These are phyloP conservation scores for Zeuzera pyrina DNA, from an alignment of 2,888 invertebrate species.

Conservation along the genomic window DNA sequence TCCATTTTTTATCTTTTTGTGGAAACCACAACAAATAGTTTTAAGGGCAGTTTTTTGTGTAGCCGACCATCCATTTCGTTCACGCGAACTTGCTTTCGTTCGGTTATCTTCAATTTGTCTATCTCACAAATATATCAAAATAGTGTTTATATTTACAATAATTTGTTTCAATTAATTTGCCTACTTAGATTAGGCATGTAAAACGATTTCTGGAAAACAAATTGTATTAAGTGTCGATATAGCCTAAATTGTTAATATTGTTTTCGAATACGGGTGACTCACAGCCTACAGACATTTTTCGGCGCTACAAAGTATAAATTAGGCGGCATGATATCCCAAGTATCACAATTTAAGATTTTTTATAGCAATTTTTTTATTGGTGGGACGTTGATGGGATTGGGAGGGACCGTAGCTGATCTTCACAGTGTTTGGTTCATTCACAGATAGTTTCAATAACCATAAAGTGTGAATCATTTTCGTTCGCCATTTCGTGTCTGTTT, in stretches of 20 bases:
- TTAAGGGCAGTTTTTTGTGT: constrained; percentile 60
- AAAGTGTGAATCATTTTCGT: constrained; percentile 36
- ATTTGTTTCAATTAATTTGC: no score
- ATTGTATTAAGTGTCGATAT: constrained; percentile 6
- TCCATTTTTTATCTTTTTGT: constrained; percentile 56
- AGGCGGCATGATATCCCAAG: constrained; percentile 33
- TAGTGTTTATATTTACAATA: no score
- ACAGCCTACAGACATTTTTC: constrained; percentile 28
- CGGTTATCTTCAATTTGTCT: no score
- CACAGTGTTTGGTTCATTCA: constrained; percentile 28
- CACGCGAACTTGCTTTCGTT: constrained; percentile 48
- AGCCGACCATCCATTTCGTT: constrained; percentile 51
- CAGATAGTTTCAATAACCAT: constrained; percentile 39
- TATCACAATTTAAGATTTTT: constrained; percentile 35
- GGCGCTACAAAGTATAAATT: constrained; percentile 39
- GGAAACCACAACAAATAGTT: constrained; percentile 69
- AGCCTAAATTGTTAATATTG: constrained; percentile 17
- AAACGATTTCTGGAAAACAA: no score
- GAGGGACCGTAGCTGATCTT: constrained; percentile 29
- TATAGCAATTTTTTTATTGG: constrained; percentile 36
- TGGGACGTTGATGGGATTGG: constrained; percentile 33
- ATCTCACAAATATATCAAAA: no score
- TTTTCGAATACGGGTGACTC: constrained; percentile 24
- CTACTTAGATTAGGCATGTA: no score
- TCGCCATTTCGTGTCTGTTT: constrained; percentile 19